These are phyloP conservation scores for Lissonota sp. DNA, from an alignment of 2,888 invertebrate species.

Conservation along the genomic window DNA sequence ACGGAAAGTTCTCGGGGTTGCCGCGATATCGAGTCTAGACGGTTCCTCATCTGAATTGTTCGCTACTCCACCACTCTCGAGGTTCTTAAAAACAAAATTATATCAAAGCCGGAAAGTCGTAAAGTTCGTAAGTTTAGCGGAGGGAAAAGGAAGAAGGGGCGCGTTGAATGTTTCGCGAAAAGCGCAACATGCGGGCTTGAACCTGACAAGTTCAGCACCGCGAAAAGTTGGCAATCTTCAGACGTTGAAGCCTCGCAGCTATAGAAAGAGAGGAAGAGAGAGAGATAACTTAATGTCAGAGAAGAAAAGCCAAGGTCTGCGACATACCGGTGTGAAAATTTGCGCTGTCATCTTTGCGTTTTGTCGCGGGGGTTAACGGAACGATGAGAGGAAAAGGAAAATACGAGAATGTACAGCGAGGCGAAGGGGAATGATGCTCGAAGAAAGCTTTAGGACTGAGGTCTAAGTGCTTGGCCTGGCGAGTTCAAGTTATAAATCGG, in stretches of 20 bases:
- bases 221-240: slow-evolving; percentile 70
- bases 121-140: background rate
- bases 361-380: slow-evolving; percentile 25
- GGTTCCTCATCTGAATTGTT: slow-evolving; percentile 31
- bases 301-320: slow-evolving; percentile 20
- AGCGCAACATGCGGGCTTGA: slow-evolving; percentile 12
- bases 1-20: slow-evolving; percentile 22
- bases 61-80: slow-evolving; percentile 7
- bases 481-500: slow-evolving; percentile 64
- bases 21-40: slow-evolving; percentile 36
- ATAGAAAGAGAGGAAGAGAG: background rate
- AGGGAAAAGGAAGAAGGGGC: background rate
- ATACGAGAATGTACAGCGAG: slow-evolving; percentile 36
- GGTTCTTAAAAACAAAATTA: slow-evolving; percentile 48
- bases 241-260: slow-evolving; percentile 1
- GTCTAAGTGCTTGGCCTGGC: slow-evolving; percentile 63
- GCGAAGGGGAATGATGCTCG: slow-evolving; percentile 41
- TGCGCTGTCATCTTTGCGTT: slow-evolving; percentile 37
- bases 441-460: slow-evolving; percentile 53
- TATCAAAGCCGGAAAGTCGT: slow-evolving; percentile 47
- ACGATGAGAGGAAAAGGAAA: slow-evolving; percentile 46
- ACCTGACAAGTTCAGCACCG: slow-evolving; percentile 30
- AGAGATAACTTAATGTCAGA: slow-evolving; percentile 1
- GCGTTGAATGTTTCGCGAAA: background rate
- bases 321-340: slow-evolving; percentile 31